These are phyloP conservation scores for human (Homo sapiens) DNA, from an alignment of 2,113 vertebrate species.

Conservation along the genomic window DNA sequence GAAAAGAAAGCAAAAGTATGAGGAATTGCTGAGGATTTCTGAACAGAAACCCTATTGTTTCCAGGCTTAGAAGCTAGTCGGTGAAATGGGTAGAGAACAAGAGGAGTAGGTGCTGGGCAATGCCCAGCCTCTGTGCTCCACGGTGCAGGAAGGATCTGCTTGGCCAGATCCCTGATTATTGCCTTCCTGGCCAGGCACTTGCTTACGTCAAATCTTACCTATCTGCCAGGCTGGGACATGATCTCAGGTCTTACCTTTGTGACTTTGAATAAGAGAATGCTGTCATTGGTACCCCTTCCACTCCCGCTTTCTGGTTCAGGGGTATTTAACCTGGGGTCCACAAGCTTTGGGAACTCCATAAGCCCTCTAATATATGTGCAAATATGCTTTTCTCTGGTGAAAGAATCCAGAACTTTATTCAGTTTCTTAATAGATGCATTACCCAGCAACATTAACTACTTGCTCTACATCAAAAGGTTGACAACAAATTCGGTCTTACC, in stretches of 20 bases:
- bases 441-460: not conserved
- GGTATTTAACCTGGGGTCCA: not conserved
- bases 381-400: not conserved
- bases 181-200: not conserved
- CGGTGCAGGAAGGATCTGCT: not conserved
- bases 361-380: not conserved
- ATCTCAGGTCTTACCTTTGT: not conserved
- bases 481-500: not conserved
- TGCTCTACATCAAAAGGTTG: not conserved
- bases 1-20: not conserved
- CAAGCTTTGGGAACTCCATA: not conserved
- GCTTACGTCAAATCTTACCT: not conserved
- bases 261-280: not conserved
- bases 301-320: not conserved
- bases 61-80: not conserved
- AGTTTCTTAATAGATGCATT: not conserved
- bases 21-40: not conserved
- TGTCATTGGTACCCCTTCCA: not conserved
- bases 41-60: not conserved
- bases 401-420: not conserved
- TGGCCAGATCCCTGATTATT: not conserved
- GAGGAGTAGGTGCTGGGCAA: not conserved
- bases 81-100: not conserved
- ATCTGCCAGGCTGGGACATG: not conserved
- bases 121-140: not conserved